Conservation (phyloP, 2,113 vertebrate species). For the Ariopsis seemanni region DNA sequence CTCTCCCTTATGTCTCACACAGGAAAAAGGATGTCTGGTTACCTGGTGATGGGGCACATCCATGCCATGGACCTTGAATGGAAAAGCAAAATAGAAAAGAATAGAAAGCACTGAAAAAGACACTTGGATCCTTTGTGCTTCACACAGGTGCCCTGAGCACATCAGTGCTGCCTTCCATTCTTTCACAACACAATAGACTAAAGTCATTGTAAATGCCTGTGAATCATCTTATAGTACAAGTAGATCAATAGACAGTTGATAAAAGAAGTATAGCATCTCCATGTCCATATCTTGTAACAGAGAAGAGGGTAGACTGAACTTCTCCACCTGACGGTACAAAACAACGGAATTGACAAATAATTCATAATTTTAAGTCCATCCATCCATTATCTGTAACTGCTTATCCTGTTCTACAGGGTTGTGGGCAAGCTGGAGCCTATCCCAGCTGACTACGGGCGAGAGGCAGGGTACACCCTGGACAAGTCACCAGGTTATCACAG, state of each 20-base stretch:
- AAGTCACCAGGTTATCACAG: no score
- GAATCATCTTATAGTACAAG: constrained; percentile 3
- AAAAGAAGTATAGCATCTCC: not conserved
- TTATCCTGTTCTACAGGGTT: no score
- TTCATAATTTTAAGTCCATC: not conserved
- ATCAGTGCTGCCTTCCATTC: constrained; percentile 7
- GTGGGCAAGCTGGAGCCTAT: no score
- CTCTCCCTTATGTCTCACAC: constrained; percentile 15
- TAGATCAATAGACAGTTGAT: constrained; percentile 9
- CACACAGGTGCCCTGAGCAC: constrained; percentile 6
- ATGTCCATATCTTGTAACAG: constrained; percentile 8
- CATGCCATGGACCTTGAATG: not conserved
- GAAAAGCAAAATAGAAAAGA: constrained; percentile 1
- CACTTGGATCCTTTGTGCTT: constrained; percentile 27
- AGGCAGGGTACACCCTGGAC: no score
- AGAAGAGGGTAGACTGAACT: not conserved
- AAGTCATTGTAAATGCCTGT: constrained; percentile 24
- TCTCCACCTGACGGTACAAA: not conserved
- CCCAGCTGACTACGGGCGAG: no score
- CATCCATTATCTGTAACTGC: no score
- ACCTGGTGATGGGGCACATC: constrained; percentile 23
- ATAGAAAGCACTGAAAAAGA: constrained; percentile 23
- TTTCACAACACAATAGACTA: constrained; percentile 11
- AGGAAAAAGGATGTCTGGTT: constrained; percentile 46
- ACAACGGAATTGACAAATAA: not conserved